phyloP scores from a whole-genome alignment of 2,797 vertebrate genomes.

The Synaphobranchus kaupii region DNA sequence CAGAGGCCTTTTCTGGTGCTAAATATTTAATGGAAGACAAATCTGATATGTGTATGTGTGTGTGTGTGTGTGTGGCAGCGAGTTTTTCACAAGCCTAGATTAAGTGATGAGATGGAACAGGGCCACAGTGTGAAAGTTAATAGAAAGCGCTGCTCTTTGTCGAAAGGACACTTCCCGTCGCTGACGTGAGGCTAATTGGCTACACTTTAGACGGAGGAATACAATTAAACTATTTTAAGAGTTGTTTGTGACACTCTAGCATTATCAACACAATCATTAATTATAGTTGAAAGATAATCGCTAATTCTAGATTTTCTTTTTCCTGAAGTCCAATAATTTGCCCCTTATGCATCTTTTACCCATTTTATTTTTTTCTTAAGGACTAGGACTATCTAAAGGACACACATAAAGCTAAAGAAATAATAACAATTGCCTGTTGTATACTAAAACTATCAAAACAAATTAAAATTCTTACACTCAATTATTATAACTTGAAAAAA shows the following conservation, averaged over 20 bases:
- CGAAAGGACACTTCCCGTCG: neutral
- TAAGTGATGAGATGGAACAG: neutral
- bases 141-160: neutral
- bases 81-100: neutral
- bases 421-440: neutral
- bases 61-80: too few species aligned
- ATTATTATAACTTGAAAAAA: neutral
- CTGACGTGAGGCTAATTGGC: neutral
- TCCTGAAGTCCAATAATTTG: neutral
- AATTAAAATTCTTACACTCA: neutral
- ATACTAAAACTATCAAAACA: neutral
- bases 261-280: too few species aligned
- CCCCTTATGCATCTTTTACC: neutral
- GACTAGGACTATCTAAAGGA: neutral
- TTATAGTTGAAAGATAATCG: neutral
- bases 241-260: neutral
- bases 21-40: constrained; percentile 20
- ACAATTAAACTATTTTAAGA: neutral
- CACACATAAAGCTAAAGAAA: neutral
- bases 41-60: too few species aligned
- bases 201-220: neutral
- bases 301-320: neutral
- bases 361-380: neutral
- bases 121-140: neutral
- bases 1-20: neutral